These are phyloP conservation scores for Scaeva pyrastri DNA, from an alignment of 2,888 invertebrate genomes.

Conservation along the genomic window DNA sequence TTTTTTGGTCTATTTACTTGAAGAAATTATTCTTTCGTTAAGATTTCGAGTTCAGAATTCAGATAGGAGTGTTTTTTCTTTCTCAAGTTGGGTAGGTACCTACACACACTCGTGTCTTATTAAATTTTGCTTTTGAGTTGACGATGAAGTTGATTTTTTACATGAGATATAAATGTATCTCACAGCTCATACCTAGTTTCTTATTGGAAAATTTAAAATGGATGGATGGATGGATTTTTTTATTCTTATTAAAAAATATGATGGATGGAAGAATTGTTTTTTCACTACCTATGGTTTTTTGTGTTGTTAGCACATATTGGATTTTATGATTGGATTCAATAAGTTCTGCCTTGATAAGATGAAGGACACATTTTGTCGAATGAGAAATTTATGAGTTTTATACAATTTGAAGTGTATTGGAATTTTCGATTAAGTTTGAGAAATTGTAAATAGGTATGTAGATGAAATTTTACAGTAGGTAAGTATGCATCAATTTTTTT, in stretches of 20 bases:
- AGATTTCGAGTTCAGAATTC: slow-evolving; percentile 58
- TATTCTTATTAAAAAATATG: slow-evolving; percentile 19
- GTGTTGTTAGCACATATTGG: slow-evolving; percentile 16
- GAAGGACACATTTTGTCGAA: slow-evolving; percentile 20
- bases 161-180: not conserved
- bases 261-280: slow-evolving; percentile 7
- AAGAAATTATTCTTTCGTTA: slow-evolving; percentile 68
- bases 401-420: not conserved
- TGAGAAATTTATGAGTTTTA: slow-evolving; percentile 25
- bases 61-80: slow-evolving; percentile 31
- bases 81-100: not conserved
- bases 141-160: slow-evolving; percentile 5
- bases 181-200: slow-evolving; percentile 18
- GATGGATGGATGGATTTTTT: slow-evolving; percentile 37
- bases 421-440: not conserved
- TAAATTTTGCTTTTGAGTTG: slow-evolving; percentile 42
- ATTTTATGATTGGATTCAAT: slow-evolving; percentile 37
- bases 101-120: slow-evolving; percentile 31
- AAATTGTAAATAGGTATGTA: no score
- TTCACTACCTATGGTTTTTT: not conserved
- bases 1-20: slow-evolving; percentile 57
- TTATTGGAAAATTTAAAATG: slow-evolving; percentile 61
- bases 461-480: slow-evolving; percentile 2
- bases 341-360: slow-evolving; percentile 24
- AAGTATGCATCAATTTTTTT: slow-evolving; percentile 63